Base-by-base conservation (phyloP, 2,888 invertebrate species). In the Drosophila longiperda region DNA sequence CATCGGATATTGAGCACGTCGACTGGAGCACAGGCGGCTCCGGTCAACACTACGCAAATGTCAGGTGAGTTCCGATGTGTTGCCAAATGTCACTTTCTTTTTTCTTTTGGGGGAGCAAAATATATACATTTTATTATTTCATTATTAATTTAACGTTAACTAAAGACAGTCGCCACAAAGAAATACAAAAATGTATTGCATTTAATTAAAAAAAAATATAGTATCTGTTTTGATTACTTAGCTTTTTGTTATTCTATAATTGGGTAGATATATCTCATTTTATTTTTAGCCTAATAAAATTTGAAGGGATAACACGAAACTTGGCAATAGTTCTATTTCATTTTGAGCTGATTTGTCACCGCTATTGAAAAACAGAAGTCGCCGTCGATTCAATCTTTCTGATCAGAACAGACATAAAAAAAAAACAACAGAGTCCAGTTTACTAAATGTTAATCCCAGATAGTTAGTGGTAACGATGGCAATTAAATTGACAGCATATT, bases 1-100 rank as follows among this genome's bases (percentile, higher is more conserved):
- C 95, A 72, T 95, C 95, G 89, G 95, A 95, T 91, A 95, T 95
- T 82, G 95, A 95, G 91, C 95, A 95, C 92, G 95, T 95, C 93
- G 95, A 95, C 93, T 95, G 95, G 95, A 93, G 92, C 80, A 92
- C 92, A 73, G 92, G 92, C 62, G 92, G 91, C 62, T 91, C 93
- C 48, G 92, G 92, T 52, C 92, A 92, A 63, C 92, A 93, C 71
- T 92, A 92, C 71, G 87, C 92, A 67, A 92, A 92, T 84, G 93
- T 93, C 78, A 92, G 93, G 93, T 93, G 84, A 92, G 88, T 73
- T 63, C 49, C 34, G 48, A 20, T 12, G 45, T 23, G 58, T 59
- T 58, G 48, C 17, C 42, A 65, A 78, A 34, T 66, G 64, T 73
- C 55, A 49, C 54, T 12, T 49, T 26, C 2, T 49, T 26, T 20